Evolutionary conservation across 2,113 vertebrate genomes (phyloP), one percentile per base, ranked within the genome.

Genomic region (Tricholaema leucomelas): DNA sequence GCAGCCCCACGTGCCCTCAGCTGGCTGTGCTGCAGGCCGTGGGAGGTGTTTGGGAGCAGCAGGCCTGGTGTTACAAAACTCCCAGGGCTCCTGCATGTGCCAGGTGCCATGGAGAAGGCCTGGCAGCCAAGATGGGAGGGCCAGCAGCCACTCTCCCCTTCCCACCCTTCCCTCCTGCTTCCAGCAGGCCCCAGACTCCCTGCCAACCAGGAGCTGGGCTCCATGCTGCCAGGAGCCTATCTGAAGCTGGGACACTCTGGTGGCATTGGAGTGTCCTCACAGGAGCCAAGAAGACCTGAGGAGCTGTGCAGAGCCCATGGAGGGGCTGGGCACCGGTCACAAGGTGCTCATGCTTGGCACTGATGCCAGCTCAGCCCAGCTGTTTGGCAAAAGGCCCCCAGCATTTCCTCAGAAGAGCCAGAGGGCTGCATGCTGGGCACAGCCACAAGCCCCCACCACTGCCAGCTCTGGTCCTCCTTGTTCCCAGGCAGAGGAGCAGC

Each of bases 101-200:
- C 9, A 0, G 18, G 35, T 0, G 1, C n/a, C 1, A 25, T 0
- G 0, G 19, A 27, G 75, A 2, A 2, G 82, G 79, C 64, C n/a
- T 28, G 42, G 48, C 54, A 23, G 78, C 44, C 0, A 0, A 21
- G 60, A 11, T 2, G 17, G 81, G 40, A 75, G 27, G 12, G 11
- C 59, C 40, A 27, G 67, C 36, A 48, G 7, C 13, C 15, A 7
- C 1, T 0, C 4, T 69, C 38, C 18, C 10, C 8, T 36, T 35
- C 46, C 84, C 44, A 31, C 9, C 60, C 77, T n/a, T 12, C 36
- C 35, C 63, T 75, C 28, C 55, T 7, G 8, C 56, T 71, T 38
- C 65, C 89, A 54, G 88, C 50, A 33, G 33, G 17, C 65, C 58
- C 27, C 23, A 0, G 3, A 5, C 31, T 75, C 70, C 28, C 50